Evolutionary conservation across 2,113 vertebrate genomes (phyloP).

Genomic region (Sinocyclocheilus grahami): DNA sequence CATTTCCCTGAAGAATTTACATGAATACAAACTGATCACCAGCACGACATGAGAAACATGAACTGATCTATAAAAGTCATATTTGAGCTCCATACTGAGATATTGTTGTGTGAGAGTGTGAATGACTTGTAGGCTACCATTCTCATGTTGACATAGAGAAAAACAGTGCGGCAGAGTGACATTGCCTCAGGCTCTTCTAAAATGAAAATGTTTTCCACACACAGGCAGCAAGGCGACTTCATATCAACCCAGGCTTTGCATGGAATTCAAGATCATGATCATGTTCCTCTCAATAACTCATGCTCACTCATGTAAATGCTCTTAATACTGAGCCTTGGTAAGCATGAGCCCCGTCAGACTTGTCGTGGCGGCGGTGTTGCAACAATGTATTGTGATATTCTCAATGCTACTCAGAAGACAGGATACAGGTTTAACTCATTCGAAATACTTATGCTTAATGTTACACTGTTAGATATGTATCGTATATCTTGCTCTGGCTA

Average conservation of each 20-base stretch:
- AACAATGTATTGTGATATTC: too few species aligned
- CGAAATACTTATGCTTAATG: too few species aligned
- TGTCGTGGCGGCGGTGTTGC: too few species aligned
- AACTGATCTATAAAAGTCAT: neutral
- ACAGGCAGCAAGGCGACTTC: slow-evolving; percentile 17
- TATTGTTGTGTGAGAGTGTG: neutral
- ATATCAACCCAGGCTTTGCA: slow-evolving; percentile 21
- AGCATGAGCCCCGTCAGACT: too few species aligned
- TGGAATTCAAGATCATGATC: neutral
- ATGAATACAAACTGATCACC: neutral
- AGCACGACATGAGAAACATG: neutral
- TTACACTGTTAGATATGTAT: too few species aligned
- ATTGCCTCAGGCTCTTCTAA: slow-evolving; percentile 25
- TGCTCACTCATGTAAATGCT: neutral
- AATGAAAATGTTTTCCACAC: slow-evolving; percentile 44
- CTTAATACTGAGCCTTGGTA: neutral
- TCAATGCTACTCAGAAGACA: too few species aligned
- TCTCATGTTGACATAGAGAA: neutral
- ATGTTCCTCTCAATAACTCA: neutral
- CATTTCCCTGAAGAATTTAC: neutral
- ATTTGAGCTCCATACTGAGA: neutral
- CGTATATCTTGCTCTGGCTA: too few species aligned
- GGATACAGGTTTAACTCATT: too few species aligned
- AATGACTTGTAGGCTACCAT: neutral
- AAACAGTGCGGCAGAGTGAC: neutral